phyloP scores from a whole-genome alignment of 92 coral and sea anemone genomes.

The Parazoanthus swiftii region DNA sequence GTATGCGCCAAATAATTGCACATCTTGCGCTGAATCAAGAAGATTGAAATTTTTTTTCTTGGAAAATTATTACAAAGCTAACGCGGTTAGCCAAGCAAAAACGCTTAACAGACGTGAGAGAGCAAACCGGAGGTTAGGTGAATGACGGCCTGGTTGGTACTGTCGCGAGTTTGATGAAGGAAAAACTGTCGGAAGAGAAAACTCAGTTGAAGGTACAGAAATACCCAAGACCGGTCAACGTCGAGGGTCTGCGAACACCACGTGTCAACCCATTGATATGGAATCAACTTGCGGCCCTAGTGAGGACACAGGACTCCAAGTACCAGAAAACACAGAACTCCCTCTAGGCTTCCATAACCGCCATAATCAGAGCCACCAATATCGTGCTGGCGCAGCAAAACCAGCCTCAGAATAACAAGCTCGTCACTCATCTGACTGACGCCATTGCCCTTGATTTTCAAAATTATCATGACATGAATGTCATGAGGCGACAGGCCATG shows the following conservation, averaged over 20 bases:
- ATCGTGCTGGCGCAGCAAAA: conserved; percentile 36
- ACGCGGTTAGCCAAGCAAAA: conserved; percentile 3
- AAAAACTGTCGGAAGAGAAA: conserved; percentile 41
- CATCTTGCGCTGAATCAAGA: conserved; percentile 15
- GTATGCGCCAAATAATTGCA: conserved; percentile 32
- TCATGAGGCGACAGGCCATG: conserved; percentile 52
- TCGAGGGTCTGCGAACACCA: conserved; percentile 46
- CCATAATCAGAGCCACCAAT: conserved; percentile 48
- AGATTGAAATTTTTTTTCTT: background rate
- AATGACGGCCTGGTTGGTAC: conserved; percentile 57
- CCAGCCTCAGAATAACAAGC: conserved; percentile 43
- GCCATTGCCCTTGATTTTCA: conserved; percentile 54
- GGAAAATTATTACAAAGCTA: background rate
- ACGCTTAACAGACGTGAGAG: conserved; percentile 29
- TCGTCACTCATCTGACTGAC: conserved; percentile 62
- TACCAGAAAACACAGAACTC: conserved; percentile 58
- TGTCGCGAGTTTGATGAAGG: conserved; percentile 50
- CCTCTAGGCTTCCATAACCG: conserved; percentile 49
- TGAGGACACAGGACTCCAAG: conserved; percentile 61
- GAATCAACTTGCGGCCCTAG: conserved; percentile 57
- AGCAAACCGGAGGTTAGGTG: conserved; percentile 58
- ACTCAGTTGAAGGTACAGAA: conserved; percentile 48
- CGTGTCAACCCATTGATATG: conserved; percentile 62
- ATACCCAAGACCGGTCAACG: conserved; percentile 57
- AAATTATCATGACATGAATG: conserved; percentile 53